phyloP scores from a whole-genome alignment of 2,113 vertebrate genomes.

The Elanoides forficatus region DNA sequence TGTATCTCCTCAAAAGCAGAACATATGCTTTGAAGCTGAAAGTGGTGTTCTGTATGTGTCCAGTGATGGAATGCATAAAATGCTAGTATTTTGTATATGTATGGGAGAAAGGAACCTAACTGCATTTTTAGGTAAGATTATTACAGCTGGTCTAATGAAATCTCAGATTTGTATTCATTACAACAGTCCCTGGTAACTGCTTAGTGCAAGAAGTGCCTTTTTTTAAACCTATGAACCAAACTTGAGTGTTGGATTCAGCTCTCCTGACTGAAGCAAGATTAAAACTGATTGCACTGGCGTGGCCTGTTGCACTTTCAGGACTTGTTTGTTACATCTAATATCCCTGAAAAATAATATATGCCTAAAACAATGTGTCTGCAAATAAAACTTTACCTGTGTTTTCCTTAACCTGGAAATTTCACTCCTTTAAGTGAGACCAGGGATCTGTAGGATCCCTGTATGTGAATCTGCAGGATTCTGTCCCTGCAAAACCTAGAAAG shows the following conservation, averaged over 20 bases:
- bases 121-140: not conserved
- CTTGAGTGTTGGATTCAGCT: not conserved
- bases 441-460: not conserved
- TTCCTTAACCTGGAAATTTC: not conserved
- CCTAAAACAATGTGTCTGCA: not conserved
- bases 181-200: not conserved
- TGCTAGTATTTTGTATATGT: not conserved
- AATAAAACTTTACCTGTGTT: not conserved
- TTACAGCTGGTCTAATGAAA: not conserved
- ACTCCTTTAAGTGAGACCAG: not conserved
- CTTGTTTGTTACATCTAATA: not conserved
- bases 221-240: not conserved
- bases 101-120: not conserved
- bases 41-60: not conserved
- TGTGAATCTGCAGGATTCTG: not conserved
- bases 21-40: not conserved
- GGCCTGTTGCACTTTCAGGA: not conserved
- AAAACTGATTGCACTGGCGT: not conserved
- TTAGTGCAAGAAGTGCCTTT: not conserved
- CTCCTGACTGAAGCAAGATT: not conserved
- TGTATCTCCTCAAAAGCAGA: not conserved
- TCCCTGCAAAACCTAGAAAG: not conserved
- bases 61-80: not conserved
- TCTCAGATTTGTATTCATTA: not conserved
- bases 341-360: not conserved